Evolutionary conservation across 2,113 vertebrate species (phyloP), one percentile per base, ranked within the genome.

Genomic region (Bos indicus): DNA sequence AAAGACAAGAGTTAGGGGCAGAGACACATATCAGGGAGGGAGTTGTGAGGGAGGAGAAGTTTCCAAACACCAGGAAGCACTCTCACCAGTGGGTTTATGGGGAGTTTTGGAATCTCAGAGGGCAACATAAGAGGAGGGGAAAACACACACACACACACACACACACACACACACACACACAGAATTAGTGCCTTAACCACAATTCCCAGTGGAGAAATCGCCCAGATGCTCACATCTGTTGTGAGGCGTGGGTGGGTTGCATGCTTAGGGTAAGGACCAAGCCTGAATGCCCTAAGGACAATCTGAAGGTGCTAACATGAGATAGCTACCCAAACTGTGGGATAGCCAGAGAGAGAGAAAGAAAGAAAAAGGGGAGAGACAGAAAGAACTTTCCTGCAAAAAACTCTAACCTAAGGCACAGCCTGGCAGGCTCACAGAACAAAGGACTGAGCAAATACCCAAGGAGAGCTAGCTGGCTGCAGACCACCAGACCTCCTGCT

Each of bases 151-250:
- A 40, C 40, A 40, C 40, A 40, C 40, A 40, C 40, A 40, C 40
- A 40, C 40, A 40, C 40, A 40, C 40, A 40, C 40, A 40, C 40
- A 40, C 40, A 40, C 40, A 40, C 40, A 40, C 3, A n/a, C 62
- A n/a, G 30, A 64, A 64, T 64, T n/a, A n/a, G 30, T 64, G 30
- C 15, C 30, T n/a, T 64, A 64, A n/a, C 33, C 62, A 64, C 62
- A 64, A n/a, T n/a, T 64, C 15, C 62, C 62, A 64, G 30, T 3
- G 15, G 30, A 64, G 30, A 64, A 64, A 64, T 64, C 7, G 0
- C 15, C 62, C 7, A 64, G 30, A n/a, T 1, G 1, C 33, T n/a
- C 1, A 0, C 30, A 17, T 64, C 15, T n/a, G 30, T n/a, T 0
- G 1, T 17, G 7, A 33, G 60, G 30, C 0, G 0, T 64, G 30